phyloP scores from a whole-genome alignment of 2,888 invertebrate genomes.

The Cephus runcator region DNA sequence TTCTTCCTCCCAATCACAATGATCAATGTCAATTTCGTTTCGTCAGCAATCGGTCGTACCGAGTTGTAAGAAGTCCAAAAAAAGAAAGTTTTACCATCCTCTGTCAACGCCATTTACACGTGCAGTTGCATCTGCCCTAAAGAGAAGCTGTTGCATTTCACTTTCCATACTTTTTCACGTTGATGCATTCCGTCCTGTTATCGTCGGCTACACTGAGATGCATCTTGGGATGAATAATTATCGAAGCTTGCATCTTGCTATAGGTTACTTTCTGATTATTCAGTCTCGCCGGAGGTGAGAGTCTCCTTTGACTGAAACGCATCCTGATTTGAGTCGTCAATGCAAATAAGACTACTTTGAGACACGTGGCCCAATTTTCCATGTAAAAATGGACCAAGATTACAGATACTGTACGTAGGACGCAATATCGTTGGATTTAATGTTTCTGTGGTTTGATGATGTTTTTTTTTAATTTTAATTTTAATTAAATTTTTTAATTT shows the following conservation, averaged over 20 bases:
- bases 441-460: neutral
- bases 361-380: neutral
- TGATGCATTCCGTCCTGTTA: neutral
- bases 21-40: conserved; percentile 57
- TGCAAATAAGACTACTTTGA: neutral
- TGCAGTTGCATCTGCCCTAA: neutral
- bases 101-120: neutral
- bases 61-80: conserved; percentile 15
- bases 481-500: no score
- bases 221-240: neutral
- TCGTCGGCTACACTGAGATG: neutral
- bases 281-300: neutral
- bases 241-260: no score
- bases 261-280: neutral
- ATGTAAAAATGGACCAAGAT: neutral
- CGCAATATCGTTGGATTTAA: neutral
- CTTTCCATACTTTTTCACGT: conserved; percentile 1
- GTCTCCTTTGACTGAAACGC: neutral
- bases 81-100: conserved; percentile 37
- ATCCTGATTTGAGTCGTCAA: neutral
- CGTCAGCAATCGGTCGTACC: conserved; percentile 29
- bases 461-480: neutral
- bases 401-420: neutral
- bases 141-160: neutral
- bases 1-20: neutral